phyloP scores from a whole-genome alignment of 1,140 invertebrate species.

The Chrysoperla carnea region DNA sequence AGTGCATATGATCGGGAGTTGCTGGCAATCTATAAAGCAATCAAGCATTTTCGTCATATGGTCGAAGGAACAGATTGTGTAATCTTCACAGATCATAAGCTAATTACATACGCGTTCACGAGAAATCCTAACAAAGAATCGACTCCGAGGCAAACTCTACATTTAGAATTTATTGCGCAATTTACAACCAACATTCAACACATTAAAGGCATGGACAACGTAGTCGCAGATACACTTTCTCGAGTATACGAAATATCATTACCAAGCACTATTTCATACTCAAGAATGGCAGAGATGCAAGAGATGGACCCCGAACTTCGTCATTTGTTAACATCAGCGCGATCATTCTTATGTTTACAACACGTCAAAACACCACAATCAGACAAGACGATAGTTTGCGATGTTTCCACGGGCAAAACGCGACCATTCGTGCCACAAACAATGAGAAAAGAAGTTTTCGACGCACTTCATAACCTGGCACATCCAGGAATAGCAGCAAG shows the following conservation, averaged over 20 bases:
- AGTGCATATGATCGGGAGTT: constrained; percentile 20
- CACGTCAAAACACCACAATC: no score
- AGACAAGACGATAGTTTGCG: no score
- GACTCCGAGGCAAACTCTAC: constrained; percentile 10
- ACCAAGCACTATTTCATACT: no score
- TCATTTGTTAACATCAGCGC: background rate
- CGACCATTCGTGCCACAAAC: constrained; percentile 11
- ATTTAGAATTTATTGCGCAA: constrained; percentile 9
- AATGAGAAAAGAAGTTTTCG: constrained; percentile 7
- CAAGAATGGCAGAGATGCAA: no score
- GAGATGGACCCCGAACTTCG: no score
- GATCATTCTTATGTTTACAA: background rate
- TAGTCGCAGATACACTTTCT: constrained; percentile 4
- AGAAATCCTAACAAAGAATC: constrained; percentile 9
- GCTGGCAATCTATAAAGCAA: constrained; percentile 11
- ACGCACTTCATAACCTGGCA: constrained; percentile 7
- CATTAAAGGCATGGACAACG: constrained; percentile 5
- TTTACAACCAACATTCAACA: constrained; percentile 7
- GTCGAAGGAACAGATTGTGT: constrained; percentile 12
- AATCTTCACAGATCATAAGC: constrained; percentile 19
- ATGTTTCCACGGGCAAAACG: constrained; percentile 7
- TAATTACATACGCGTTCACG: constrained; percentile 13
- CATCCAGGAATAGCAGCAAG: constrained; percentile 13
- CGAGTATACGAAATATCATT: constrained; percentile 2
- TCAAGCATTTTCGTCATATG: constrained; percentile 18